A percentile compares a stretch with the other conserved stretches of the same genome.
phyloP scores from a whole-genome alignment of 2,797 vertebrate species.

The Margarornis squamiger region DNA sequence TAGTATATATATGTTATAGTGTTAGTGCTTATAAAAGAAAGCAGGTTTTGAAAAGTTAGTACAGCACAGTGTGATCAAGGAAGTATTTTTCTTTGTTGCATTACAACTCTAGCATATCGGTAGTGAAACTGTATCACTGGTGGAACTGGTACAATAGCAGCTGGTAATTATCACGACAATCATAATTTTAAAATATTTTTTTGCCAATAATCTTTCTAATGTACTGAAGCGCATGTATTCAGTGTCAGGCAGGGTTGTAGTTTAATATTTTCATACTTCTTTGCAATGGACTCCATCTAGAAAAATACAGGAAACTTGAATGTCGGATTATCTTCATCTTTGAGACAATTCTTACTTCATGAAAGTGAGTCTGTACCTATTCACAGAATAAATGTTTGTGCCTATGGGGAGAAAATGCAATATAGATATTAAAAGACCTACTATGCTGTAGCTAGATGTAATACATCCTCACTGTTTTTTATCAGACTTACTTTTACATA shows the following conservation, averaged over 20 bases:
- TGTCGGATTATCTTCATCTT: neutral
- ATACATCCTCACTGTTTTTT: neutral
- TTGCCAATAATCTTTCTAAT: neutral
- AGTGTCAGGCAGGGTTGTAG: neutral
- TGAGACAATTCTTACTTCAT: neutral
- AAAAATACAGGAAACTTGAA: neutral
- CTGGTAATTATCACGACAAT: slow-evolving; percentile 48
- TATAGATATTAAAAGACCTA: neutral
- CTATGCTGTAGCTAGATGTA: neutral
- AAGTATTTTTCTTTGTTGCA: neutral
- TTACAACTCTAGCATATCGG: neutral
- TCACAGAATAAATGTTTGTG: neutral
- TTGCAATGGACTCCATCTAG: neutral
- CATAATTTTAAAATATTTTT: slow-evolving; percentile 18
- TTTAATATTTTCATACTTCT: slow-evolving; percentile 4
- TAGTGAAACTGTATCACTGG: neutral
- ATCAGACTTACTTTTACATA: neutral
- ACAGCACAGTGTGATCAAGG: neutral
- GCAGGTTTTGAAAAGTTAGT: neutral
- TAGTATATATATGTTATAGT: neutral
- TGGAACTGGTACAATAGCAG: neutral
- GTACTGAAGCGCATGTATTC: neutral
- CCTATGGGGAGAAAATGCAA: neutral
- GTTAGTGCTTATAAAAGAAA: slow-evolving; percentile 25
- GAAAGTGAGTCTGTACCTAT: neutral